Evolutionary conservation across 2,113 vertebrate genomes (phyloP).

Genomic region (Spea bombifrons): DNA sequence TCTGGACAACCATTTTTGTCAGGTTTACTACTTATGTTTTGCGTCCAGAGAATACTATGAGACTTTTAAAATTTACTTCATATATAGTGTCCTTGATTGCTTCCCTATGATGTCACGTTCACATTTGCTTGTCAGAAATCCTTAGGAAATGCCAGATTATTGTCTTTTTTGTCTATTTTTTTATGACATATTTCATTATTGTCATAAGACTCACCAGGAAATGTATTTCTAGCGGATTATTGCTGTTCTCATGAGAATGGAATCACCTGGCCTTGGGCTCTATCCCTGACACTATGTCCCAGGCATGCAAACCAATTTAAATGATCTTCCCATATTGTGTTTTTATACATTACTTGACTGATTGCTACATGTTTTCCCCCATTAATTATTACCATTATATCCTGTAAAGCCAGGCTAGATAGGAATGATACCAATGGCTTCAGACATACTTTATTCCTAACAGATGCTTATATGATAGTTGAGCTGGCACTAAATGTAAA

Average conservation of each 20-base stretch:
- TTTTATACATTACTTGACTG: constrained; percentile 21
- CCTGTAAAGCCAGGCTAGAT: neutral
- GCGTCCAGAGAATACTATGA: constrained; percentile 1
- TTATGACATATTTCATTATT: constrained; percentile 45
- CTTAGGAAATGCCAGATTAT: constrained; percentile 46
- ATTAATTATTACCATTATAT: constrained; percentile 13
- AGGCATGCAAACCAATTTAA: constrained; percentile 40
- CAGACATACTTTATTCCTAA: neutral
- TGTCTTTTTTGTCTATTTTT: constrained; percentile 44
- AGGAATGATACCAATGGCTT: neutral
- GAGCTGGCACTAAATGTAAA: neutral
- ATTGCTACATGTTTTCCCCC: constrained; percentile 9
- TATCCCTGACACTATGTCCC: constrained; percentile 35
- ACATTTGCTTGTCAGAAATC: constrained; percentile 45
- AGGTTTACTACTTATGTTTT: constrained; percentile 30
- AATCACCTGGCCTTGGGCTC: constrained; percentile 47
- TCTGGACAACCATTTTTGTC: constrained; percentile 11
- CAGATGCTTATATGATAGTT: neutral
- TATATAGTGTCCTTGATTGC: constrained; percentile 12
- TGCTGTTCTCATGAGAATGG: constrained; percentile 42
- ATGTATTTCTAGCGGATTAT: constrained; percentile 46
- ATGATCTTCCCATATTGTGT: constrained; percentile 39
- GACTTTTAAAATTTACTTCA: constrained; percentile 25
- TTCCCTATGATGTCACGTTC: constrained; percentile 32
- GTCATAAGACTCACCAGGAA: constrained; percentile 44